A percentile compares a stretch with the other conserved stretches of the same genome.
Evolutionary conservation across 2,797 vertebrate species (phyloP).

Genomic region (Enteromius treurensis): DNA sequence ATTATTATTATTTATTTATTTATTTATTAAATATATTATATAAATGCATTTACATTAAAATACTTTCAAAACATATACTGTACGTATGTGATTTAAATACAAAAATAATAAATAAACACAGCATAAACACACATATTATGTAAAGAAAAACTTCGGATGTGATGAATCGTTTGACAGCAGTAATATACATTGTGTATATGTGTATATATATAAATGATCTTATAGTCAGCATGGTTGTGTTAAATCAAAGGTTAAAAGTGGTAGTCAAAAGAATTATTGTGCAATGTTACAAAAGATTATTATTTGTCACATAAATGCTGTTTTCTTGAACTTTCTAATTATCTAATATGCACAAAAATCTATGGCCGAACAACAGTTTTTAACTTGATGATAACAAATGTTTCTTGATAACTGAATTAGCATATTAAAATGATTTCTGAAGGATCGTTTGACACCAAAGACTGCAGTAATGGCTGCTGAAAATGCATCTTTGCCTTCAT

Average conservation of each 20-base stretch:
- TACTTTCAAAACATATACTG: too few relatives aligned
- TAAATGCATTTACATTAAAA: too few relatives aligned
- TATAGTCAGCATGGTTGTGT: not conserved
- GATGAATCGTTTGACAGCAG: too few relatives aligned
- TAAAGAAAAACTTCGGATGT: too few relatives aligned
- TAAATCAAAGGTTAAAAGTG: not conserved
- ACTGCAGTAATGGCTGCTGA: not conserved
- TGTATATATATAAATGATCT: too few relatives aligned
- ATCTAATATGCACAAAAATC: not conserved
- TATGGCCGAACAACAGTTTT: not conserved
- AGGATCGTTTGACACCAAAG: not conserved
- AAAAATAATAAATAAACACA: too few relatives aligned
- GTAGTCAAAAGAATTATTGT: not conserved
- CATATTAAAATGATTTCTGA: not conserved
- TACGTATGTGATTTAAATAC: too few relatives aligned
- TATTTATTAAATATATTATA: too few relatives aligned
- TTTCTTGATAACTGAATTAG: not conserved
- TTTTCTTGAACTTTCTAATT: not conserved
- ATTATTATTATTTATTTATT: too few relatives aligned
- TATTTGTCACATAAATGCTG: not conserved
- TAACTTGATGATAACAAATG: not conserved
- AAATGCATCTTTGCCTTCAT: not conserved
- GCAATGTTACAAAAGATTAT: not conserved
- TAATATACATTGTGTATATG: too few relatives aligned
- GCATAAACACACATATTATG: too few relatives aligned